phyloP scores from a whole-genome alignment of 2,888 invertebrate genomes.

The Steromphala cineraria region DNA sequence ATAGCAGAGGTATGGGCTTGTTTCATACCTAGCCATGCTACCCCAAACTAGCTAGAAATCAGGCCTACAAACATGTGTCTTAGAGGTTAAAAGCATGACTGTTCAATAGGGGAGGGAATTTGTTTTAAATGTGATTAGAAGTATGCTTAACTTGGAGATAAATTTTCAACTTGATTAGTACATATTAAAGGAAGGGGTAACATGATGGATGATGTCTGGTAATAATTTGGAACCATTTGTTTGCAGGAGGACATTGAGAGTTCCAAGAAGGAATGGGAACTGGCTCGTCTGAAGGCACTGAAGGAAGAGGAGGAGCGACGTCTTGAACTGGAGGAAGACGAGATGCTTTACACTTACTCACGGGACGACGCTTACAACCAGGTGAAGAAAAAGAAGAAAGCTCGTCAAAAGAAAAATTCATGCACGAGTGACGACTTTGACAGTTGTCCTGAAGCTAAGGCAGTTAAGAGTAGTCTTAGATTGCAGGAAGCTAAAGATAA shows the following conservation, averaged over 20 bases:
- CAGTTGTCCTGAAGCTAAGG: constrained; percentile 3
- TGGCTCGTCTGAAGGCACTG: constrained; percentile 80
- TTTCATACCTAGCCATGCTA: constrained; percentile 28
- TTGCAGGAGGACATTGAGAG: constrained; percentile 81
- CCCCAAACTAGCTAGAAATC: no score
- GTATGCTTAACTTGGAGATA: no score
- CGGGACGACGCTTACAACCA: constrained; percentile 88
- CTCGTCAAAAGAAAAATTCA: background rate
- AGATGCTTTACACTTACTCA: constrained; percentile 84
- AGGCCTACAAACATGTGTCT: no score
- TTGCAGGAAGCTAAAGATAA: constrained; percentile 1
- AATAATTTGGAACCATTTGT: background rate
- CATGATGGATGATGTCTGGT: no score
- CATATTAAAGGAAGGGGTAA: no score
- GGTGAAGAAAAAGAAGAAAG: constrained; percentile 80
- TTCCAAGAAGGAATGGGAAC: constrained; percentile 89
- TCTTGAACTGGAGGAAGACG: constrained; percentile 76
- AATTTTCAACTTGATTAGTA: no score
- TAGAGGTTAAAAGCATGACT: no score
- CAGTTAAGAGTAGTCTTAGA: constrained; percentile 13
- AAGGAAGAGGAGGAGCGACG: constrained; percentile 77
- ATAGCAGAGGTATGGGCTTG: constrained; percentile 84
- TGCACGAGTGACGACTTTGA: constrained; percentile 11
- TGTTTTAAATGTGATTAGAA: no score
- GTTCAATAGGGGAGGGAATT: no score